Base-by-base conservation (phyloP, 2,888 invertebrate genomes). In the Nezara viridula region DNA sequence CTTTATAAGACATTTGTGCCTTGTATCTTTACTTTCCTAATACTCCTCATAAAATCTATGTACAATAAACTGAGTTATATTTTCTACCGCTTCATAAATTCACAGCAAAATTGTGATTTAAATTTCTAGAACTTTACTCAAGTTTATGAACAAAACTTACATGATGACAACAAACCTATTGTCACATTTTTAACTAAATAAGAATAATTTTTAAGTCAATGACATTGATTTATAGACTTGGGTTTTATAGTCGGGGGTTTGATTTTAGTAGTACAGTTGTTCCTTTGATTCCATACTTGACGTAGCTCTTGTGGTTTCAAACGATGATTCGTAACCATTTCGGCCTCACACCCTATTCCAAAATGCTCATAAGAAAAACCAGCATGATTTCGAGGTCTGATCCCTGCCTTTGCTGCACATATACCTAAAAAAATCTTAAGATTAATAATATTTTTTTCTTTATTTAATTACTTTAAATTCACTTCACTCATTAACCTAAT, bases 341-440 rank as follows among this genome's bases (percentile, higher is more conserved):
- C 94, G 91, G 93, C 93, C 81, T 94, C 93, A 47, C 93, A 93
- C 91, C 95, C 95, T 44, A 93, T 92, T 90, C 94, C 94, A 92
- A 87, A 50, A 32, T 89, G 93, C 86, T 92, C 92, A 91, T 95
- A 95, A 91, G 95, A 94, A 92, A 96, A 96, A 37, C 95, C 94
- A 2, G 95, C 93, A 93, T 96, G 95, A 93, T 96, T 95, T 50
- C 94, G 93, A 0, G 96, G 95, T 12, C 92, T 92, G 2, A 96
- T 92, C 3, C 93, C 93, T 0, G 96, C 94, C 12, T 94, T 94
- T 24, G 93, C 93, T 0, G 96, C 95, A 92, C 96, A 96, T 90
- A 96, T 94, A 44, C 95, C 95, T 94, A 91, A 0, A 89, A 91
- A 89, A 90, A 85, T 73, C 66, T 27, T 24, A 16, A 40, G 27